Evolutionary conservation across 2,888 invertebrate genomes (phyloP), one percentile per base, ranked within the genome.

Genomic region (Eristalinus aeneus): DNA sequence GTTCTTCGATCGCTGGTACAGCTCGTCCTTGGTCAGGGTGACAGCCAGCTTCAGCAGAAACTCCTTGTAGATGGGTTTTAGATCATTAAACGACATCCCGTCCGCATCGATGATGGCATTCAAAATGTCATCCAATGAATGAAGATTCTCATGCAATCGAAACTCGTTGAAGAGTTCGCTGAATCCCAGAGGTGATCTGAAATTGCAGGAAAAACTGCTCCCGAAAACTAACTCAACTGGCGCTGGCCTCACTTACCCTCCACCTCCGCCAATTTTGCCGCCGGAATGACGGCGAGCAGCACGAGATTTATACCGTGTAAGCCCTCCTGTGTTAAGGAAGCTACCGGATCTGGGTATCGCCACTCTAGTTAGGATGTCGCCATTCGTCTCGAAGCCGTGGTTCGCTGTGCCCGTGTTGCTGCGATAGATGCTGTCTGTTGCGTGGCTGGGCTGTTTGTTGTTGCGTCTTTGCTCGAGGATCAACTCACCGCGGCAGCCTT

Each of bases 81-180:
- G 94, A 90, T 97, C 97, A 93, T 97, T 97, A 92, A 97, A 97
- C 74, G 97, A 97, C 97, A 97, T 97, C 81, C 97, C 97, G 91
- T 97, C 97, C 39, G 97, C 96, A 92, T 97, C 97, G 89, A 98
- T 97, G 91, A 98, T 97, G 90, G 96, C 96, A 90, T 96, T 96
- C 67, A 98, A 94, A 89, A 97, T 97, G 90, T 97, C 97, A 91
- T 97, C 97, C 93, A 97, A 95, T 76, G 96, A 97, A 91, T 97
- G 96, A 69, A 97, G 94, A 90, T 97, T 97, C 93, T 97, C 97
- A 93, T 97, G 97, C 90, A 97, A 95, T 89, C 96, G 95, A 90
- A 97, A 96, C 93, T 97, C 97, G 92, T 96, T 96, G 92, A 97
- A 97, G 89, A 97, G 94, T 93, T 97, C 97, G 90, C 96, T 96